These are phyloP conservation scores for Syrmaticus mikado DNA, from an alignment of 2,113 vertebrate species.

Conservation along the genomic window DNA sequence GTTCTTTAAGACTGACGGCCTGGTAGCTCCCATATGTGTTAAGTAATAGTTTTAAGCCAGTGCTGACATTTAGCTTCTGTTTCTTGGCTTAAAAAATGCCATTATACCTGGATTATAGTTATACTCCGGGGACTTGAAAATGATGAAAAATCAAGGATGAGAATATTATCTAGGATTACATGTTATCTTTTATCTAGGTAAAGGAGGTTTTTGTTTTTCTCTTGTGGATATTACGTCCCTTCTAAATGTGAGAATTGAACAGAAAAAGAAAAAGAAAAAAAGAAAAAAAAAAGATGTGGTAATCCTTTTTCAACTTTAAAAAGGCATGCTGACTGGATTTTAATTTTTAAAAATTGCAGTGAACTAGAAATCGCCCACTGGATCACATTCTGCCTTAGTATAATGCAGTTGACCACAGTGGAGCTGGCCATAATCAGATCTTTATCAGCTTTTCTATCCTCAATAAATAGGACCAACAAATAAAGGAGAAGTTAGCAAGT, in stretches of 20 bases:
- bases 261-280: neutral
- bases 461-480: neutral
- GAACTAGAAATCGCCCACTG: neutral
- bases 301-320: neutral
- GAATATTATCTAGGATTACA: slow-evolving; percentile 38
- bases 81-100: slow-evolving; percentile 30
- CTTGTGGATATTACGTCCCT: slow-evolving; percentile 5
- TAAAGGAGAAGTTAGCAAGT: neutral
- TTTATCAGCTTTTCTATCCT: neutral
- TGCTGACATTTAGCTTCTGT: slow-evolving; percentile 48
- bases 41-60: slow-evolving; percentile 47
- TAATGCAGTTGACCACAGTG: neutral
- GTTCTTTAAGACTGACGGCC: neutral
- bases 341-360: neutral
- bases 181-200: slow-evolving; percentile 7
- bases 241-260: neutral
- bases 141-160: slow-evolving; percentile 32
- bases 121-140: neutral
- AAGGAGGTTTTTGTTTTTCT: neutral
- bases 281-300: neutral
- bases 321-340: neutral
- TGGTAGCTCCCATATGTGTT: neutral
- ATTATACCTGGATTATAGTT: slow-evolving; percentile 53
- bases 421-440: neutral
- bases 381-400: neutral